Evolutionary conservation across 2,888 invertebrate genomes (phyloP).

Genomic region (Elysia crispata): DNA sequence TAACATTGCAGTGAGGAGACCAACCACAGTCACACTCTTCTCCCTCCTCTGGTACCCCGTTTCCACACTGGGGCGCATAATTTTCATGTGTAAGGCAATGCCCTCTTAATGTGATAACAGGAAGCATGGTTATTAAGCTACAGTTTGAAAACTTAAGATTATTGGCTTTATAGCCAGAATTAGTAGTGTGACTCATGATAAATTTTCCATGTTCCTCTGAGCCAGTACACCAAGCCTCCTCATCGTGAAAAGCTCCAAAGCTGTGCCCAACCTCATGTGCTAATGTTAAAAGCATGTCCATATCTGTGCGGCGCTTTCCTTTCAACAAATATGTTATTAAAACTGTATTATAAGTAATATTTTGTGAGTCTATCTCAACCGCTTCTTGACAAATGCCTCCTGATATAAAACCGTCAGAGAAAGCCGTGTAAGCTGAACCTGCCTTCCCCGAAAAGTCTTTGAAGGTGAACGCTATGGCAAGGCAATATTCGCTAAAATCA

Average conservation of each 20-base stretch:
- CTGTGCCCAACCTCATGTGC: constrained; percentile 72
- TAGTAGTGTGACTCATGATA: constrained; percentile 19
- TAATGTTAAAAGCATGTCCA: constrained; percentile 58
- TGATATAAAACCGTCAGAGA: constrained; percentile 56
- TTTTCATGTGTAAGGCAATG: constrained; percentile 54
- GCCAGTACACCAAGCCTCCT: constrained; percentile 25
- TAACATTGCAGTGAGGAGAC: constrained; percentile 51
- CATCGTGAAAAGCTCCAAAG: constrained; percentile 71
- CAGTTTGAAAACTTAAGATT: constrained; percentile 69
- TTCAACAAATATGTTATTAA: constrained; percentile 59
- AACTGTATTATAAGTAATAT: constrained; percentile 64
- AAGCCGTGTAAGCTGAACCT: constrained; percentile 69
- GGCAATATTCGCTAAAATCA: constrained; percentile 61
- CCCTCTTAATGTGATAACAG: constrained; percentile 66
- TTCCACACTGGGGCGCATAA: constrained; percentile 61
- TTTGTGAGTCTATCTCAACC: constrained; percentile 23
- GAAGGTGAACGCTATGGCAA: constrained; percentile 65
- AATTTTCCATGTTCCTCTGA: neutral
- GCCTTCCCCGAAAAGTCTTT: constrained; percentile 64
- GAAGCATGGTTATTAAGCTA: constrained; percentile 64
- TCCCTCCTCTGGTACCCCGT: constrained; percentile 61
- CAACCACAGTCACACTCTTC: constrained; percentile 71
- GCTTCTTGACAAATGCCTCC: constrained; percentile 69
- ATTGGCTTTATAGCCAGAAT: constrained; percentile 60
- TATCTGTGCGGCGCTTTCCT: constrained; percentile 51